Percentiles rank a stretch among this genome's conserved stretches.
These are phyloP conservation scores for Eueides isabella DNA, from an alignment of 1,140 invertebrate genomes.

Conservation along the genomic window DNA sequence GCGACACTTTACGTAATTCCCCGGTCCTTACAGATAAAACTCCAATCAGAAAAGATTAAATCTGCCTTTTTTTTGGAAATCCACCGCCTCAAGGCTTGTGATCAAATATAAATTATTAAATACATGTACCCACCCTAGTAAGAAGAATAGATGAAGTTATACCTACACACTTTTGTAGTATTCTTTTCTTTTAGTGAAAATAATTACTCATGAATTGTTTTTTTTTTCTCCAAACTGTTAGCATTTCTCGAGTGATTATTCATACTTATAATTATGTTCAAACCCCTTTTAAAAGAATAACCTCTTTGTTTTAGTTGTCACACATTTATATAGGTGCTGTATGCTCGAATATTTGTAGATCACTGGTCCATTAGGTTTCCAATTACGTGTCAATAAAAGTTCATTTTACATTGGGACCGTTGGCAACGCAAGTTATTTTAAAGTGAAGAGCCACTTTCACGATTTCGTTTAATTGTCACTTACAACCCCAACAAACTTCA, in stretches of 20 bases:
- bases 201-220: too few relatives aligned
- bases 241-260: background rate
- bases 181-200: background rate
- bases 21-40: slow-evolving; percentile 49
- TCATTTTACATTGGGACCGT: slow-evolving; percentile 33
- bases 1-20: slow-evolving; percentile 41
- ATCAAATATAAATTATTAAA: background rate
- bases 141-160: too few relatives aligned
- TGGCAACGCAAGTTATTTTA: slow-evolving; percentile 23
- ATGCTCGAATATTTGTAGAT: slow-evolving; percentile 13
- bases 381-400: slow-evolving; percentile 36
- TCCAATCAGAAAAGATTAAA: slow-evolving; percentile 58
- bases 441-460: slow-evolving; percentile 28
- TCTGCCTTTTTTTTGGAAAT: slow-evolving; percentile 46
- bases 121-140: too few relatives aligned
- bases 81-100: slow-evolving; percentile 34
- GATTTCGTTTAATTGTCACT: slow-evolving; percentile 38
- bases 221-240: background rate
- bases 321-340: background rate
- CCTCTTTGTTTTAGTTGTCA: slow-evolving; percentile 1
- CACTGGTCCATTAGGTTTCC: slow-evolving; percentile 14
- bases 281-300: background rate
- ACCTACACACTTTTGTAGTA: too few relatives aligned
- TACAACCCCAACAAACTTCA: slow-evolving; percentile 30
- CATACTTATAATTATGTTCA: background rate